phyloP scores from a whole-genome alignment of 2,888 invertebrate species.

The Stenotaenia linearis region DNA sequence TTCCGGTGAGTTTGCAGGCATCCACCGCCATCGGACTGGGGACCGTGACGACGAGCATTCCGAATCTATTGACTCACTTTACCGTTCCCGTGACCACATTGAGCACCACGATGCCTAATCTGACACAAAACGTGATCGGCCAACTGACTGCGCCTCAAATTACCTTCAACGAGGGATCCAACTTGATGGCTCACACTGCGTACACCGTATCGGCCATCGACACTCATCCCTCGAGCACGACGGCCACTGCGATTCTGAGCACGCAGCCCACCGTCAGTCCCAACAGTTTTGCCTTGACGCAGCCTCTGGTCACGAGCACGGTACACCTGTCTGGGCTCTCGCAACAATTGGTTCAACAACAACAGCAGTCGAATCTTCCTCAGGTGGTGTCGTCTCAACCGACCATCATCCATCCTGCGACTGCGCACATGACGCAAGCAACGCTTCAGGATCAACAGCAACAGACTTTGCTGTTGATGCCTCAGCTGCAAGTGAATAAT shows the following conservation, averaged over 20 bases:
- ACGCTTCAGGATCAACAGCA: slow-evolving; percentile 21
- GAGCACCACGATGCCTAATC: slow-evolving; percentile 32
- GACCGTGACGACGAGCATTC: slow-evolving; percentile 31
- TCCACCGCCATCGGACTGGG: slow-evolving; percentile 16
- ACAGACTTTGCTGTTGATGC: slow-evolving; percentile 24
- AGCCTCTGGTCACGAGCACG: neutral
- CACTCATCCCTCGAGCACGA: neutral
- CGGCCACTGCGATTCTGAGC: no score
- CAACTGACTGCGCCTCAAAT: neutral
- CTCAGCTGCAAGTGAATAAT: slow-evolving; percentile 13
- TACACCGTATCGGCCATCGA: neutral
- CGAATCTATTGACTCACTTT: slow-evolving; percentile 28
- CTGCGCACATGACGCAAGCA: neutral
- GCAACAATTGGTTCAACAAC: slow-evolving; percentile 14
- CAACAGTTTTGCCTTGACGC: neutral
- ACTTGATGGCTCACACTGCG: neutral
- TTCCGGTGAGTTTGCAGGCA: slow-evolving; percentile 33
- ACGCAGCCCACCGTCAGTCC: slow-evolving; percentile 7
- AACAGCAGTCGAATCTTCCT: neutral
- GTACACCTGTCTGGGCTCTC: neutral
- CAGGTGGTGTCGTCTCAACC: neutral
- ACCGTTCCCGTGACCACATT: slow-evolving; percentile 30
- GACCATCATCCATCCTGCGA: neutral
- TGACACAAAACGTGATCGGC: neutral
- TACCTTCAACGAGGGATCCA: neutral